Evolutionary conservation across 2,888 invertebrate species (phyloP), one percentile per base, ranked within the genome.

Genomic region (Melipona bicolor): DNA sequence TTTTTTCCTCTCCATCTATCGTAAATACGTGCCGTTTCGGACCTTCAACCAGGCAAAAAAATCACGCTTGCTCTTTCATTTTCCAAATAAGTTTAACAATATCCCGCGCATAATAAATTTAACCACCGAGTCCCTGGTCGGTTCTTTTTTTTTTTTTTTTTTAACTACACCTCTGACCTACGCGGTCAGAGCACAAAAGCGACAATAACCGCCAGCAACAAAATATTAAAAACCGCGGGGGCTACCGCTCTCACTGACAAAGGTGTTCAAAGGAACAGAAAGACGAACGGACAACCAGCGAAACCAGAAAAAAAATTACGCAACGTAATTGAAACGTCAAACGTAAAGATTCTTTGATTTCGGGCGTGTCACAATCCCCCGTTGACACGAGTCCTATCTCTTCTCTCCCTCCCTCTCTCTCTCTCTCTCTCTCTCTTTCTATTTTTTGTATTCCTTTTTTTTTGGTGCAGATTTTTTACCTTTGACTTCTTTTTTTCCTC

Each of bases 251-350:
- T 4, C 21, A 2, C 17, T 0, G n/a, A 17, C 2, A n/a, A 17
- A 5, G 24, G 15, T 21, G 17, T 24, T 67, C 59, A 59, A 76
- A 68, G 59, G 43, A 4, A 32, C n/a, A n/a, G 5, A 17, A 27
- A n/a, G n/a, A 13, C 15, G 62, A 15, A 52, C 49, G 54, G 43
- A 49, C 43, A 59, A 36, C n/a, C 56, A 27, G 24, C 3, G 24
- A 43, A 43, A 43, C 43, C 43, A 43, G 2, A 19, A 49, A 4
- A 27, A 71, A 75, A 62, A 56, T 19, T 27, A 27, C 27, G 27
- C 43, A 70, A 43, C 49, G 15, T 50, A 72, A 83, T 81, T 76
- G 81, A 81, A 81, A 81, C 67, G 76, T 79, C 56, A 70, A 64
- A 68, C 59, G 59, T 72, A 54, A 68, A 62, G 54, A 76, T 81